A percentile compares a stretch with the other conserved stretches of the same genome.
Conservation (phyloP, 2,888 invertebrate species). For the Drosophila tanythrix region DNA sequence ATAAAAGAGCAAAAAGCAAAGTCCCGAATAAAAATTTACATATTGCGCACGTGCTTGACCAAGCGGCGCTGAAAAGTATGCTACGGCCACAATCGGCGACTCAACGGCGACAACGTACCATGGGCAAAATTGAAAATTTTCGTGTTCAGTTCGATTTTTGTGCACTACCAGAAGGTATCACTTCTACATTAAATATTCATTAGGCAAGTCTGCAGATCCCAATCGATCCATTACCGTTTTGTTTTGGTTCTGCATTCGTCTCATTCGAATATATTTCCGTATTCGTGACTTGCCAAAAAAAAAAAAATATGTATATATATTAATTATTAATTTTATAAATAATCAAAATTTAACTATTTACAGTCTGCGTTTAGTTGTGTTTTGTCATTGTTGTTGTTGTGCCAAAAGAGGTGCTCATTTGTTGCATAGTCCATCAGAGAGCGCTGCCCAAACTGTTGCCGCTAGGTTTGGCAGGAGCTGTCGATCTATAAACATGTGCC, state of each 20-base stretch:
- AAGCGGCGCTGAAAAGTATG: constrained; percentile 53
- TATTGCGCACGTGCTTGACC: constrained; percentile 75
- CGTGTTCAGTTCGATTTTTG: not conserved
- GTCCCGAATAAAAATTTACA: constrained; percentile 66
- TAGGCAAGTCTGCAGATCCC: not conserved
- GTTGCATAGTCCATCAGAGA: constrained; percentile 16
- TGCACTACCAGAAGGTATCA: not conserved
- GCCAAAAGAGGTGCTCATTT: not conserved
- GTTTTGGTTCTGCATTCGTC: not conserved
- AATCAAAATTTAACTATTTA: not conserved
- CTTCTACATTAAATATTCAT: not conserved
- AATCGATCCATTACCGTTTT: not conserved
- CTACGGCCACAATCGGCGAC: constrained; percentile 56
- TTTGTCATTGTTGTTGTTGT: too few relatives aligned
- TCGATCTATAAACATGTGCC: constrained; percentile 33
- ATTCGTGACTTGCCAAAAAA: not conserved
- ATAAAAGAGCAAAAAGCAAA: constrained; percentile 33
- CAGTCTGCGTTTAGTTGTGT: not conserved
- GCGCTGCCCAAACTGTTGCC: constrained; percentile 43
- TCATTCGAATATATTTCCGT: not conserved
- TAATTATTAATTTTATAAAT: not conserved
- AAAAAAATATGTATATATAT: not conserved
- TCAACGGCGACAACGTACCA: constrained; percentile 46
- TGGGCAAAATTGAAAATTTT: constrained; percentile 1
- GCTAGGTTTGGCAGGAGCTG: constrained; percentile 20